Percentiles rank a stretch among this genome's conserved stretches.
Evolutionary conservation across 2,888 invertebrate species (phyloP).

Genomic region (Drosophila helvetica): DNA sequence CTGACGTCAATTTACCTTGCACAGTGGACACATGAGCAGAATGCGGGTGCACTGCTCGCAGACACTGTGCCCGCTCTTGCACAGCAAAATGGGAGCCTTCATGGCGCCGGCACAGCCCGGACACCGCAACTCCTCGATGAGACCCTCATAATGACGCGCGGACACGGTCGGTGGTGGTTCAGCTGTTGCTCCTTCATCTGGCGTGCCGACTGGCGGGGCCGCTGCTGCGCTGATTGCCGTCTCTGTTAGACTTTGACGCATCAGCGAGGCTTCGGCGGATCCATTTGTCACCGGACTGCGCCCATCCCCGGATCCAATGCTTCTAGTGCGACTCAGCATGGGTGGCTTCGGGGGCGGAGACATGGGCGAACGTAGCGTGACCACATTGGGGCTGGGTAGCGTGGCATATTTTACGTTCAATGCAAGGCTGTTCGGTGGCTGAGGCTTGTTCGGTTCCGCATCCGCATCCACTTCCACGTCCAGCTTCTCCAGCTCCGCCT

Average conservation of each 20-base stretch:
- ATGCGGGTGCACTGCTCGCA: constrained; percentile 82
- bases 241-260: constrained; percentile 52
- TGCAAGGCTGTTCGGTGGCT: constrained; percentile 50
- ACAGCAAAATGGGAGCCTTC: constrained; percentile 82
- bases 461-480: background rate
- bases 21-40: constrained; percentile 81
- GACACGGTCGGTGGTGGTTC: constrained; percentile 35
- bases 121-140: constrained; percentile 83
- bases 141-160: constrained; percentile 79
- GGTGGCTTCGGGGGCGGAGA: constrained; percentile 81
- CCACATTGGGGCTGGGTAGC: constrained; percentile 55
- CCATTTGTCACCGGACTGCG: constrained; percentile 49
- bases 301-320: constrained; percentile 73
- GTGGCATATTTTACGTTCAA: constrained; percentile 70
- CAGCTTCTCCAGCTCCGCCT: constrained; percentile 7
- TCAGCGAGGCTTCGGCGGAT: constrained; percentile 6
- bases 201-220: background rate
- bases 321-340: constrained; percentile 80
- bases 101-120: constrained; percentile 83
- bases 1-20: constrained; percentile 74
- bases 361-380: constrained; percentile 60
- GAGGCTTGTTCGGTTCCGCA: constrained; percentile 7
- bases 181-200: constrained; percentile 3
- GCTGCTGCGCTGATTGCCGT: background rate
- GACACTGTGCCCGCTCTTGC: constrained; percentile 82